A percentile compares a stretch with the other conserved stretches of the same genome.
phyloP scores from a whole-genome alignment of 2,797 vertebrate genomes.

The Sylvilagus floridanus region DNA sequence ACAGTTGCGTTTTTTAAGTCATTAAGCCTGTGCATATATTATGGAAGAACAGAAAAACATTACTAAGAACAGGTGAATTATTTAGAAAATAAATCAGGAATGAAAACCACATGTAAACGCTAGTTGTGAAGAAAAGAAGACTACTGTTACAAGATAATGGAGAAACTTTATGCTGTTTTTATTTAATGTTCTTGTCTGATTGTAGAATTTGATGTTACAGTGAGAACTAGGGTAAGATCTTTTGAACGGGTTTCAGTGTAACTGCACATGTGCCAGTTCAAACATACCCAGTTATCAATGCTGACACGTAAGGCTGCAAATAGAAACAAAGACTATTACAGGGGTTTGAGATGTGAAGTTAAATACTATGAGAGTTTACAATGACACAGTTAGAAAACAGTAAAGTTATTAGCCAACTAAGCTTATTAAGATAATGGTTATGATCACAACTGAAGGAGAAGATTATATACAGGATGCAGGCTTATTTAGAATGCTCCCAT shows the following conservation, averaged over 20 bases:
- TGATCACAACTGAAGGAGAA: neutral
- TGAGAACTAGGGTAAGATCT: neutral
- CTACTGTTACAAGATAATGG: constrained; percentile 2
- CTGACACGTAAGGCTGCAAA: neutral
- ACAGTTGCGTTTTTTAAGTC: neutral
- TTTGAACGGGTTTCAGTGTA: neutral
- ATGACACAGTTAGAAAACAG: neutral
- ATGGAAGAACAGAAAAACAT: neutral
- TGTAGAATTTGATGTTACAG: constrained; percentile 17
- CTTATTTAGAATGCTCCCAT: constrained; percentile 58
- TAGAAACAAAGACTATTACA: constrained; percentile 18
- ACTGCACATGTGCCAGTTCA: neutral
- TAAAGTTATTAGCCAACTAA: constrained; percentile 26
- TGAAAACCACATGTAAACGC: neutral
- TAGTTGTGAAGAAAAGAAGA: constrained; percentile 1
- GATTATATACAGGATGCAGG: constrained; percentile 34
- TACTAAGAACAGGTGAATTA: neutral
- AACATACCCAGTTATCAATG: neutral
- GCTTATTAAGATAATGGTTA: constrained; percentile 41
- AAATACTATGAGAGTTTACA: constrained; percentile 32
- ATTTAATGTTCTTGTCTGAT: neutral
- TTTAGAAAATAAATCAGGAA: constrained; percentile 34
- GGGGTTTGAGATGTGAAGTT: neutral
- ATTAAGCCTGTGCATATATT: neutral
- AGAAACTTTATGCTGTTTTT: neutral